These are phyloP conservation scores for Pantherophis alleghaniensis DNA, from an alignment of 2,797 vertebrate species.

Conservation along the genomic window DNA sequence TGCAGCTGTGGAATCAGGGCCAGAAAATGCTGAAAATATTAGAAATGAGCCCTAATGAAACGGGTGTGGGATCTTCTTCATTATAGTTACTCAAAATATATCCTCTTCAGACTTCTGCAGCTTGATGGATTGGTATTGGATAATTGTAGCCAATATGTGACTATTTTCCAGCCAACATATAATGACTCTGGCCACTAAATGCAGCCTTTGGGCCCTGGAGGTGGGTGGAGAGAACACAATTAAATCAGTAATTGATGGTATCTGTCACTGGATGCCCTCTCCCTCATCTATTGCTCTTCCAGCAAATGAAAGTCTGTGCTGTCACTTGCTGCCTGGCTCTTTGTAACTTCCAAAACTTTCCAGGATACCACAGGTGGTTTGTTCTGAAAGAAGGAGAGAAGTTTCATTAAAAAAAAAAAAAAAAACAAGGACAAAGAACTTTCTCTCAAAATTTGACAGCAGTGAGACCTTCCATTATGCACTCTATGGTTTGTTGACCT, in stretches of 20 bases:
- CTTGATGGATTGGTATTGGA: slow-evolving; percentile 5
- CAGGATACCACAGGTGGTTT: neutral
- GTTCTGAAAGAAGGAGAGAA: neutral
- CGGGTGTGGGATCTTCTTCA: neutral
- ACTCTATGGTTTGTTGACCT: neutral
- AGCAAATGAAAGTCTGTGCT: neutral
- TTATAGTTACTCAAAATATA: fast-evolving
- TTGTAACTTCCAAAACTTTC: neutral
- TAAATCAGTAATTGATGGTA: neutral
- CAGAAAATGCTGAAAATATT: neutral
- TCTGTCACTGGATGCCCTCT: neutral
- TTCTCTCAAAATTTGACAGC: neutral
- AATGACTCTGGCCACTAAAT: neutral
- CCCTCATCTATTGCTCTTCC: neutral
- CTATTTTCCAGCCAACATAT: neutral
- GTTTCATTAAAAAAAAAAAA: neutral
- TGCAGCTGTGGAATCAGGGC: neutral
- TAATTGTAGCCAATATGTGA: neutral
- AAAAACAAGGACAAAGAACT: neutral
- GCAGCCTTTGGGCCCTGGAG: neutral
- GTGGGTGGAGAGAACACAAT: neutral
- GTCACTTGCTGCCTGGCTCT: neutral
- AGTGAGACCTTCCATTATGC: neutral
- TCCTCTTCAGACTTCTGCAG: neutral
- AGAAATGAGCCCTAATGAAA: slow-evolving; percentile 7